Conservation (phyloP, 2,888 invertebrate genomes). For the Archaeoteleia sp. region DNA sequence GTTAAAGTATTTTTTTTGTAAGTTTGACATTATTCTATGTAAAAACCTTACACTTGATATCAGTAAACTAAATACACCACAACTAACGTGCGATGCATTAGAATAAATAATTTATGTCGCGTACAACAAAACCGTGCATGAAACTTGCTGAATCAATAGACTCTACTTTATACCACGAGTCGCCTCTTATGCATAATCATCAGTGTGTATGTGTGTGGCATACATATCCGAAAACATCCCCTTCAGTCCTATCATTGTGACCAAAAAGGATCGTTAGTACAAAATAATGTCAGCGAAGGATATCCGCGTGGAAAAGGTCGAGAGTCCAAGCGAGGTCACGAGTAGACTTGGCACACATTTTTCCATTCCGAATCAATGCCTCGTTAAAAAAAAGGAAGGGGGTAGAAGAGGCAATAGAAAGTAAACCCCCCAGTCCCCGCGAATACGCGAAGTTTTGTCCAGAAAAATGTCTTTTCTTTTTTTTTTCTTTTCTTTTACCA, state of each 20-base stretch:
- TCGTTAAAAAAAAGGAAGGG: slow-evolving; percentile 26
- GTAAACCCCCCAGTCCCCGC: not conserved
- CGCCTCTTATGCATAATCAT: slow-evolving; percentile 69
- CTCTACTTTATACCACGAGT: too few relatives aligned
- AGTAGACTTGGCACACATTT: slow-evolving; percentile 51
- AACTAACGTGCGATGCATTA: slow-evolving; percentile 27
- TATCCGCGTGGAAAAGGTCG: slow-evolving; percentile 70
- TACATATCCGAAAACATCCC: slow-evolving; percentile 57
- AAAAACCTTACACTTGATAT: not conserved
- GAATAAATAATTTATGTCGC: slow-evolving; percentile 41
- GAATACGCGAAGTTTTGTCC: not conserved
- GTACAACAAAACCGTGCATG: slow-evolving; percentile 24
- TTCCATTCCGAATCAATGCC: slow-evolving; percentile 44
- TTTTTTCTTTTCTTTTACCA: not conserved
- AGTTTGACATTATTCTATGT: too few relatives aligned
- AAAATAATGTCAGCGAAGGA: slow-evolving; percentile 67
- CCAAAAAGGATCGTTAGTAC: slow-evolving; percentile 68
- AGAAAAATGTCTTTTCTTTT: not conserved
- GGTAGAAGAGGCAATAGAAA: not conserved
- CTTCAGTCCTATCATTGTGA: slow-evolving; percentile 31
- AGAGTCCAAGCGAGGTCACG: slow-evolving; percentile 66
- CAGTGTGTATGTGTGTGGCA: slow-evolving; percentile 67
- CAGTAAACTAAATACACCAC: slow-evolving; percentile 14
- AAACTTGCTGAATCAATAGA: slow-evolving; percentile 43
- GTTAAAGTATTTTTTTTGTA: too few relatives aligned